A percentile compares a stretch with the other conserved stretches of the same genome.
Conservation (phyloP, 2,888 invertebrate genomes). For the Napeogenes inachia region DNA sequence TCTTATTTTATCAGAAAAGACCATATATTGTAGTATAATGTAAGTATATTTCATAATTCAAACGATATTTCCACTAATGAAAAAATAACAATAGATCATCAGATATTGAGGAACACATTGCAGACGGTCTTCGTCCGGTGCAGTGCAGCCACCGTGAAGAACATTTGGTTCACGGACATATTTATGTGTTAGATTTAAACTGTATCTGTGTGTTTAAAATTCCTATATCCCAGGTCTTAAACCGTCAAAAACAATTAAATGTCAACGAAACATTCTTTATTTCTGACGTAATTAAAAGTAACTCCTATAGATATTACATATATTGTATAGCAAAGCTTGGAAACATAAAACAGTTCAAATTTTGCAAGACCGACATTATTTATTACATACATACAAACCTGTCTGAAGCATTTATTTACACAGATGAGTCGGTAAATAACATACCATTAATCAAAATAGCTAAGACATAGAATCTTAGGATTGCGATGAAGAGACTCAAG, state of each 20-base stretch:
- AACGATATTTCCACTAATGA: slow-evolving; percentile 50
- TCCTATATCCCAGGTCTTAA: too few species aligned
- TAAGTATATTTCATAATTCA: background rate
- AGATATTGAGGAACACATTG: slow-evolving; percentile 35
- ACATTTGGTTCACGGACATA: slow-evolving; percentile 65
- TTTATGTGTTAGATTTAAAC: slow-evolving; percentile 15
- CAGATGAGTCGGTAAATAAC: background rate
- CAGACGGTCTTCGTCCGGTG: slow-evolving; percentile 36
- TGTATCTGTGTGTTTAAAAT: slow-evolving; percentile 2
- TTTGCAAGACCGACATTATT: background rate
- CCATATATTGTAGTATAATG: background rate
- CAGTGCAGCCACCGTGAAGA: slow-evolving; percentile 57
- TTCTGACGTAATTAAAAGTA: too few species aligned
- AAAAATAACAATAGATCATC: slow-evolving; percentile 72
- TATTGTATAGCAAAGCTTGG: too few species aligned
- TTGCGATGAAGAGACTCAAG: background rate
- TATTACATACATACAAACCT: background rate
- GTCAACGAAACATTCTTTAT: too few species aligned
- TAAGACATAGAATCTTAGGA: slow-evolving; percentile 3
- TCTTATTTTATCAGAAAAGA: background rate
- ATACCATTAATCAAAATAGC: background rate
- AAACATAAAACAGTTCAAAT: background rate
- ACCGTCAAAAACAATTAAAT: too few species aligned
- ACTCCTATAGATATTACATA: too few species aligned
- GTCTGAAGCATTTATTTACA: slow-evolving; percentile 1